phyloP scores from a whole-genome alignment of 2,888 invertebrate genomes.

The Anorthoa munda region DNA sequence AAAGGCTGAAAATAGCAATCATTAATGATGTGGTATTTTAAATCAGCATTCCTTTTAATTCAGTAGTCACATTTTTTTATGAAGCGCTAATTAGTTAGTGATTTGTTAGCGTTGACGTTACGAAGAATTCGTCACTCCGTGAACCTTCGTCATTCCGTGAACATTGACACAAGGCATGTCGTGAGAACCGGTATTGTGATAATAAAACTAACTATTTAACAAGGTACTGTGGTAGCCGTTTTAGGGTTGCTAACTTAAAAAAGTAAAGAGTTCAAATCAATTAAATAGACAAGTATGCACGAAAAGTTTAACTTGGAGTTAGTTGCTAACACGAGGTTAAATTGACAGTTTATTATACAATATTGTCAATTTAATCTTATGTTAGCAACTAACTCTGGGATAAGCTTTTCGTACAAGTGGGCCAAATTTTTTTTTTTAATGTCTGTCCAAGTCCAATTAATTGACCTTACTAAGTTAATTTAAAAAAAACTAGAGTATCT shows the following conservation, averaged over 20 bases:
- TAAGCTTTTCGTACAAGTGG: too few relatives aligned
- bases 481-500: too few relatives aligned
- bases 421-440: too few relatives aligned
- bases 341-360: too few relatives aligned
- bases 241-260: conserved; percentile 35
- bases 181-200: conserved; percentile 43
- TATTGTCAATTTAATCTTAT: too few relatives aligned
- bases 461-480: too few relatives aligned
- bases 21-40: conserved; percentile 1
- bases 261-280: conserved; percentile 10
- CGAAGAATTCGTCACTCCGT: conserved; percentile 16
- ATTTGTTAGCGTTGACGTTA: conserved; percentile 20
- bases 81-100: conserved; percentile 14
- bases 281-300: background rate
- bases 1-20: background rate
- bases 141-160: conserved; percentile 30
- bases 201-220: conserved; percentile 50
- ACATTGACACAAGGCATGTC: conserved; percentile 25
- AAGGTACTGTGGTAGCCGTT: conserved; percentile 23
- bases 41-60: background rate
- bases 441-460: too few relatives aligned
- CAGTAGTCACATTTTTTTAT: conserved; percentile 15
- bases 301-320: too few relatives aligned
- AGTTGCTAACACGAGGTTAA: too few relatives aligned
- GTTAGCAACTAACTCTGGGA: too few relatives aligned